These are phyloP conservation scores for Fistularia commersonii DNA, from an alignment of 2,797 vertebrate species.

Conservation along the genomic window DNA sequence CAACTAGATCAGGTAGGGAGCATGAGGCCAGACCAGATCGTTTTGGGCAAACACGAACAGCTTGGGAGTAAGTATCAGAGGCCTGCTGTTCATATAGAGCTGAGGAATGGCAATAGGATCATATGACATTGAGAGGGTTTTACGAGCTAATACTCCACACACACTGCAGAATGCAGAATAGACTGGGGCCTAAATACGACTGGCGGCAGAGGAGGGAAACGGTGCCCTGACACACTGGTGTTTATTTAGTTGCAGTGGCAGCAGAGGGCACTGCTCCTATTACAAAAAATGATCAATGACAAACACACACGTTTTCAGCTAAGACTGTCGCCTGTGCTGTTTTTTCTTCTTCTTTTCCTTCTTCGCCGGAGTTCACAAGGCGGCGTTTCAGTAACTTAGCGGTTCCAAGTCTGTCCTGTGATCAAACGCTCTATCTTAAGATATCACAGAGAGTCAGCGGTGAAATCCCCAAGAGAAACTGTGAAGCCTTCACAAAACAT, in stretches of 20 bases:
- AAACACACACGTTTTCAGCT: slow-evolving; percentile 20
- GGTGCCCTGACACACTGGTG: slow-evolving; percentile 26
- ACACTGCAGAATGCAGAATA: slow-evolving; percentile 68
- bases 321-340: too few relatives aligned
- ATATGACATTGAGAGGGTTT: slow-evolving; percentile 74
- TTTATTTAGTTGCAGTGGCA: slow-evolving; percentile 45
- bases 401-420: slow-evolving; percentile 59
- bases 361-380: slow-evolving; percentile 46
- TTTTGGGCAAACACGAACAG: slow-evolving; percentile 74
- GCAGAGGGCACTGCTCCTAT: slow-evolving; percentile 56
- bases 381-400: slow-evolving; percentile 42
- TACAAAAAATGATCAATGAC: slow-evolving; percentile 14
- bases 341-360: slow-evolving; percentile 41
- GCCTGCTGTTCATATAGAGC: slow-evolving; percentile 72
- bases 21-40: slow-evolving; percentile 63
- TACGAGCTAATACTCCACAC: slow-evolving; percentile 74
- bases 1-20: slow-evolving; percentile 81
- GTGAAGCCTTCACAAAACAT: slow-evolving; percentile 63
- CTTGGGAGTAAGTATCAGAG: slow-evolving; percentile 72
- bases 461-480: slow-evolving; percentile 60
- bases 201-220: slow-evolving; percentile 44
- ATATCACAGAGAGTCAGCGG: slow-evolving; percentile 70
- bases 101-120: slow-evolving; percentile 62
- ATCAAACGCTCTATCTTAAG: slow-evolving; percentile 68
- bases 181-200: slow-evolving; percentile 52